Evolutionary conservation across 2,797 vertebrate species (phyloP).

Genomic region (Hybognathus amarus): DNA sequence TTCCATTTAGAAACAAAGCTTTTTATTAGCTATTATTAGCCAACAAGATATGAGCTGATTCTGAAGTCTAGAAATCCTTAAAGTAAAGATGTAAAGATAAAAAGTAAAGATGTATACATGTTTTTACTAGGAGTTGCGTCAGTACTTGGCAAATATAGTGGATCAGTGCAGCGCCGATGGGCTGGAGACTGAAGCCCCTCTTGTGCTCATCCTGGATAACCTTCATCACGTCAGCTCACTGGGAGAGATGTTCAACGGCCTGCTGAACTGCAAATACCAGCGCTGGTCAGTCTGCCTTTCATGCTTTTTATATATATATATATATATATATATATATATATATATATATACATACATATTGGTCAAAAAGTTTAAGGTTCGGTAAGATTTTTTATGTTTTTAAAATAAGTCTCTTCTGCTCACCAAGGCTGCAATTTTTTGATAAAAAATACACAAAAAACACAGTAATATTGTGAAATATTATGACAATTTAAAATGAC

Average conservation of each 20-base stretch:
- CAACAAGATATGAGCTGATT: neutral
- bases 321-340: too few species aligned
- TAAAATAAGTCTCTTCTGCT: too few species aligned
- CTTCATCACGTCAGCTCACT: constrained; percentile 94
- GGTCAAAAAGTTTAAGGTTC: too few species aligned
- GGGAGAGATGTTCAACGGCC: constrained; percentile 95
- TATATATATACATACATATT: too few species aligned
- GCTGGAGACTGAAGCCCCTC: constrained; percentile 84
- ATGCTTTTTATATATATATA: neutral
- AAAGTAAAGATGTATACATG: neutral
- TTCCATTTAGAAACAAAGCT: neutral
- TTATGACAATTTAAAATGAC: too few species aligned
- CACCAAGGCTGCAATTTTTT: too few species aligned
- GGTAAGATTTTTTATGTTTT: too few species aligned
- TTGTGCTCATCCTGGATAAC: constrained; percentile 96
- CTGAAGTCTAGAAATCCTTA: neutral
- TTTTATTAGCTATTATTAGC: neutral
- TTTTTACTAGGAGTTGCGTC: constrained; percentile 86
- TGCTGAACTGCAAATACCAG: constrained; percentile 94
- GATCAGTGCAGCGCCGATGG: constrained; percentile 90
- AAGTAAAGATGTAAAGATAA: neutral
- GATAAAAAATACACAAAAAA: too few species aligned
- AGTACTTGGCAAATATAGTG: constrained; percentile 92
- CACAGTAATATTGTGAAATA: too few species aligned
- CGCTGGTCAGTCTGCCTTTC: constrained; percentile 79